Evolutionary conservation across 92 coral and sea anemone genomes (phyloP).

Genomic region (Palythoa grandis): DNA sequence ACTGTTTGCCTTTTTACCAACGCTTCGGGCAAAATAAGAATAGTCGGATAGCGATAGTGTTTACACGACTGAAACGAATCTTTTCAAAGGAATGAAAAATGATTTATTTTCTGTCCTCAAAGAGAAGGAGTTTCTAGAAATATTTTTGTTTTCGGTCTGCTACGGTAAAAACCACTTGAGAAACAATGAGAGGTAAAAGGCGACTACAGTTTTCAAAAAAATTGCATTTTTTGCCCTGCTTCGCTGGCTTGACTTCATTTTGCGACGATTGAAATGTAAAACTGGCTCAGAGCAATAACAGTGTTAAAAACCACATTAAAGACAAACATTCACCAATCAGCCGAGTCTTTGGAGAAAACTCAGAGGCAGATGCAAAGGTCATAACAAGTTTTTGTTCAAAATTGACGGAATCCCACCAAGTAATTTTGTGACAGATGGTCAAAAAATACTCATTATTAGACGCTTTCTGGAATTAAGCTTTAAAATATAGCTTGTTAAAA

Average conservation of each 20-base stretch:
- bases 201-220: not conserved
- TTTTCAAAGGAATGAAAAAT: not conserved
- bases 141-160: not conserved
- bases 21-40: not conserved
- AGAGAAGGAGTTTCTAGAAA: not conserved
- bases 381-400: not conserved
- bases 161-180: not conserved
- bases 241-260: not conserved
- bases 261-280: not conserved
- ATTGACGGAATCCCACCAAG: not conserved
- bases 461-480: not conserved
- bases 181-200: not conserved
- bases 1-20: not conserved
- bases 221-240: not conserved
- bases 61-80: not conserved
- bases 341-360: not conserved
- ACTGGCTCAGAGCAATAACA: not conserved
- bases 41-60: not conserved
- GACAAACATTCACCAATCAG: conserved; percentile 13
- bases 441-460: not conserved
- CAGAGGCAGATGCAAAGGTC: not conserved
- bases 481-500: not conserved
- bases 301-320: not conserved
- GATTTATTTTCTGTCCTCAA: not conserved
- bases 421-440: conserved; percentile 29